Conservation (phyloP, 2,113 vertebrate genomes). For the Mobula birostris region DNA sequence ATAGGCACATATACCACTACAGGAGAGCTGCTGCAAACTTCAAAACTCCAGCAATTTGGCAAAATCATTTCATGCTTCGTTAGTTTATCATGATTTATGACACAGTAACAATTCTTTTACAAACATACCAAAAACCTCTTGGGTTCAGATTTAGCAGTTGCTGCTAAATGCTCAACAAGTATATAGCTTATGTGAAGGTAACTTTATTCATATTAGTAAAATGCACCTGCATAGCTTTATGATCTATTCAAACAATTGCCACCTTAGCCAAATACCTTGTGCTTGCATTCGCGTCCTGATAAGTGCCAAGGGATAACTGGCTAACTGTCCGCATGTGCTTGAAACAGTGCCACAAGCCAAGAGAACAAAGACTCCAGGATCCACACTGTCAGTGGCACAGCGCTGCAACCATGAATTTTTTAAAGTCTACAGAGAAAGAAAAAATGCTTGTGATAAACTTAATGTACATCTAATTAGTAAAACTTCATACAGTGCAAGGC, state of each 20-base stretch:
- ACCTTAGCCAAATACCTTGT: constrained; percentile 64
- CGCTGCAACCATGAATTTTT: constrained; percentile 87
- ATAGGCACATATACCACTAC: neutral
- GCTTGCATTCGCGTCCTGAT: constrained; percentile 95
- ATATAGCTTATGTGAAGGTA: neutral
- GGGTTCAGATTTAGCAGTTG: neutral
- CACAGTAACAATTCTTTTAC: neutral
- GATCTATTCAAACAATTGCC: neutral
- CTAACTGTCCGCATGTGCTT: constrained; percentile 87
- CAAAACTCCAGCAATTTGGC: neutral
- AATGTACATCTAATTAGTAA: neutral
- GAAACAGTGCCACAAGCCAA: constrained; percentile 90
- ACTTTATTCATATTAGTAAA: neutral
- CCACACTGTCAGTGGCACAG: constrained; percentile 75
- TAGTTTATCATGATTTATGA: neutral
- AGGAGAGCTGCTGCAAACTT: no score
- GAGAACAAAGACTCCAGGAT: constrained; percentile 87
- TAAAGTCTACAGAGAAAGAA: constrained; percentile 63
- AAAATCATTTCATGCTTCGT: neutral
- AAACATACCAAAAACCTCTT: neutral
- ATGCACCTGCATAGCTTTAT: no score
- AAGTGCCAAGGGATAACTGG: constrained; percentile 87
- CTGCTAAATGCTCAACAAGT: no score
- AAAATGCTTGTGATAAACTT: neutral
- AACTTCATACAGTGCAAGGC: neutral